These are phyloP conservation scores for Listrodromus nycthemerus DNA, from an alignment of 2,888 invertebrate species.

Conservation along the genomic window DNA sequence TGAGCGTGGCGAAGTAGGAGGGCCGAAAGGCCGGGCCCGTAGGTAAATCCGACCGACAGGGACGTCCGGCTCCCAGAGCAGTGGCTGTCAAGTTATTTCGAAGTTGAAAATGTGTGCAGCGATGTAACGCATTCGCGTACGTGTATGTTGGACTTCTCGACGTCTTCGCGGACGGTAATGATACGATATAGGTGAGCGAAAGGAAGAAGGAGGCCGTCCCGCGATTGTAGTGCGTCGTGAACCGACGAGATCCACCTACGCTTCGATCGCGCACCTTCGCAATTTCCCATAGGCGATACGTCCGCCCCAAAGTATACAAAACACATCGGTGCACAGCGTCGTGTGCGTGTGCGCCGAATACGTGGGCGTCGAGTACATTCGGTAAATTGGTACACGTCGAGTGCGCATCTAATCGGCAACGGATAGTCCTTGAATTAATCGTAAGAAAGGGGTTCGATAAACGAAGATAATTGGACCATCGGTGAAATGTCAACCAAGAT, in stretches of 20 bases:
- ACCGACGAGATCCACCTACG: constrained; percentile 61
- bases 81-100: constrained; percentile 61
- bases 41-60: constrained; percentile 65
- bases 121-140: not conserved
- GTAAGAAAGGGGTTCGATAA: constrained; percentile 23
- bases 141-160: constrained; percentile 3
- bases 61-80: constrained; percentile 64
- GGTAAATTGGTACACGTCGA: constrained; percentile 58
- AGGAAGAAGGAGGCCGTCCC: constrained; percentile 42
- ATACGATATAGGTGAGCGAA: constrained; percentile 60
- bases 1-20: constrained; percentile 34
- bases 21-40: constrained; percentile 59
- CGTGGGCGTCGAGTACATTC: constrained; percentile 56
- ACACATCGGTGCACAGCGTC: not conserved
- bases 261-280: constrained; percentile 52
- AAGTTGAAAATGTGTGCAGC: constrained; percentile 34
- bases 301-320: not conserved
- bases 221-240: constrained; percentile 58
- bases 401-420: constrained; percentile 42
- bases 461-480: not conserved
- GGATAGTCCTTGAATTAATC: constrained; percentile 39
- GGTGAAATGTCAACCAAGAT: not conserved
- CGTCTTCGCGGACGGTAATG: constrained; percentile 60
- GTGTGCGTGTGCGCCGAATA: constrained; percentile 43
- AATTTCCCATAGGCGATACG: constrained; percentile 56